Evolutionary conservation across 2,797 vertebrate species (phyloP).

Genomic region (Etheostoma nigrum): DNA sequence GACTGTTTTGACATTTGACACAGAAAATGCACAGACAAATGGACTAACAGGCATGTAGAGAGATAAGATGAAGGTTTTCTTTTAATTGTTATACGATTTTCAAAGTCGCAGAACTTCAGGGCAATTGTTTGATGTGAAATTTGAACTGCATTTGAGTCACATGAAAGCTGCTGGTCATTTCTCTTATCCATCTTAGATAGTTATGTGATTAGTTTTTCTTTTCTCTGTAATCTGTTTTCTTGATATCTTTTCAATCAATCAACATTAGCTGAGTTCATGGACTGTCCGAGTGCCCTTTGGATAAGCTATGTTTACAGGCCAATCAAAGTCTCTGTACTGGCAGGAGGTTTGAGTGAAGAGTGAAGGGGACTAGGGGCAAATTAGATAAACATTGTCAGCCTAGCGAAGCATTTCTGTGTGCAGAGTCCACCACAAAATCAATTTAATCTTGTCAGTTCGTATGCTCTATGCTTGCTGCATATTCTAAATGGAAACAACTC

Average conservation of each 20-base stretch:
- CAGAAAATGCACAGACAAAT: neutral
- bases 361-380: conserved; percentile 22
- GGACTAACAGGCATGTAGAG: neutral
- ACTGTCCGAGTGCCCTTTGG: conserved; percentile 66
- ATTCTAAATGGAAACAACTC: conserved; percentile 18
- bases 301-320: conserved; percentile 60
- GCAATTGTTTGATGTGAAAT: neutral
- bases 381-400: conserved; percentile 60
- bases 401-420: conserved; percentile 52
- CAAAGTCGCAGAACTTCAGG: neutral
- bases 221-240: conserved; percentile 23
- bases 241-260: conserved; percentile 40
- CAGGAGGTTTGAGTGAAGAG: conserved; percentile 48
- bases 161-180: neutral
- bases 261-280: conserved; percentile 54
- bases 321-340: conserved; percentile 73
- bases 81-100: neutral
- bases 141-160: neutral
- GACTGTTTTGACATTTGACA: neutral
- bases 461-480: neutral
- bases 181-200: conserved; percentile 2
- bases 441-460: conserved; percentile 29
- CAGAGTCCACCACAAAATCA: conserved; percentile 71
- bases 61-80: neutral
- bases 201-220: neutral